A percentile compares a stretch with the other conserved stretches of the same genome.
These are phyloP conservation scores for Aethes cnicana DNA, from an alignment of 2,888 invertebrate species.

Conservation along the genomic window DNA sequence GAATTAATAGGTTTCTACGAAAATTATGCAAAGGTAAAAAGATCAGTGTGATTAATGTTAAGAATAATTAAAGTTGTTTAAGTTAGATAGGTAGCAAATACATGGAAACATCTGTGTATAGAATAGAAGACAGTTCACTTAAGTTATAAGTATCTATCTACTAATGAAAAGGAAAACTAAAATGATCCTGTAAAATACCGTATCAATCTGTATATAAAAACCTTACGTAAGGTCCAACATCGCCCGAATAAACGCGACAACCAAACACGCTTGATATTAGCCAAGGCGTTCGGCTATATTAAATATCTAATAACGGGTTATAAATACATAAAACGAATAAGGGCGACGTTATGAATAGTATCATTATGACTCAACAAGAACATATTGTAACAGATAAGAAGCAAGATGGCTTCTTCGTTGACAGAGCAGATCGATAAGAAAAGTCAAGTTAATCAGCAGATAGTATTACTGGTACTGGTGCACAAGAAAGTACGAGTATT, in stretches of 20 bases:
- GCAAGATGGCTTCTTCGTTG: too few relatives aligned
- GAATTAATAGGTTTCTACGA: constrained; percentile 20
- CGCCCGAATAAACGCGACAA: background rate
- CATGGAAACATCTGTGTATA: too few relatives aligned
- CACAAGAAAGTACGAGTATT: constrained; percentile 55
- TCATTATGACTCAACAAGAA: background rate
- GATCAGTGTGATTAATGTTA: constrained; percentile 10
- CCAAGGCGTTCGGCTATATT: constrained; percentile 1
- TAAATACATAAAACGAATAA: background rate
- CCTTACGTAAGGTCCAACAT: background rate
- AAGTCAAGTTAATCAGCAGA: constrained; percentile 21
- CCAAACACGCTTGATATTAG: background rate
- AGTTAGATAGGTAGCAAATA: too few relatives aligned
- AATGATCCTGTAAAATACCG: too few relatives aligned
- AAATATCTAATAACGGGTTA: background rate
- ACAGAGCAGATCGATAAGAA: too few relatives aligned
- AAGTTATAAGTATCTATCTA: too few relatives aligned
- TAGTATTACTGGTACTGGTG: constrained; percentile 45
- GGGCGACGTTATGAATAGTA: background rate
- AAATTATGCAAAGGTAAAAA: constrained; percentile 21
- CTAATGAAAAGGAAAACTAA: too few relatives aligned
- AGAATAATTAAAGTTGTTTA: constrained; percentile 7
- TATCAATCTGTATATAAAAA: too few relatives aligned
- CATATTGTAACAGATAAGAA: background rate
- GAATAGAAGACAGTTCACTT: too few relatives aligned